Percentiles rank a stretch among this genome's conserved stretches.
phyloP scores from a whole-genome alignment of 2,797 vertebrate species.

The Esox lucius region DNA sequence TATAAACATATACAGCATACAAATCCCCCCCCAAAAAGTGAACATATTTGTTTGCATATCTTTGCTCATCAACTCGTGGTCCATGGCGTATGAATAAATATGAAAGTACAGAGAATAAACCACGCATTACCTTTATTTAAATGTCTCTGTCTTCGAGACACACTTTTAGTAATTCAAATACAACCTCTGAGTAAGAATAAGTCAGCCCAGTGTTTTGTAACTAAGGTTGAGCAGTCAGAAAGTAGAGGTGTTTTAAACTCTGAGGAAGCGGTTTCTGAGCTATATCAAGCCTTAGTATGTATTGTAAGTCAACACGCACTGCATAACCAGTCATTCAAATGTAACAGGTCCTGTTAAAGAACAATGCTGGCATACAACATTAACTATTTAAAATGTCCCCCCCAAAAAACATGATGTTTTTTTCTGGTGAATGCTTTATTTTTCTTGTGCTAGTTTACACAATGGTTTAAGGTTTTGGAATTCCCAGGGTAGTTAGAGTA shows the following conservation, averaged over 20 bases:
- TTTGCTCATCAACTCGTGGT: neutral
- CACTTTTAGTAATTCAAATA: neutral
- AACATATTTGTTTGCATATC: constrained; percentile 7
- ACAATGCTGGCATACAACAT: neutral
- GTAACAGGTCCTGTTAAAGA: neutral
- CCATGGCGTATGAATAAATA: constrained; percentile 22
- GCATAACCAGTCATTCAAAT: constrained; percentile 1
- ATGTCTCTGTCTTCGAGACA: neutral
- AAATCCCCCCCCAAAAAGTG: constrained; percentile 1
- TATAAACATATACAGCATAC: constrained; percentile 7
- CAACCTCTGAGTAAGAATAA: neutral
- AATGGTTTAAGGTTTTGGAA: constrained; percentile 13
- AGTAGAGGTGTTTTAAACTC: neutral
- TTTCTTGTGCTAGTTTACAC: constrained; percentile 4
- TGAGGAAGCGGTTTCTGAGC: neutral
- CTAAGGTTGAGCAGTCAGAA: neutral
- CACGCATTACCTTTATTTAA: neutral
- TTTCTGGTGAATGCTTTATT: constrained; percentile 4
- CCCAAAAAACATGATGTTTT: neutral
- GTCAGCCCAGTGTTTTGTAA: neutral
- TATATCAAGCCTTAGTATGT: neutral
- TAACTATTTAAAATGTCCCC: neutral
- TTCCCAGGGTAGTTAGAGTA: neutral
- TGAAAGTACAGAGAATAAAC: constrained; percentile 16
- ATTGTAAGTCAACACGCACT: neutral